Evolutionary conservation across 2,113 vertebrate genomes (phyloP), one percentile per base, ranked within the genome.

Genomic region (Sphaerodactylus townsendi): DNA sequence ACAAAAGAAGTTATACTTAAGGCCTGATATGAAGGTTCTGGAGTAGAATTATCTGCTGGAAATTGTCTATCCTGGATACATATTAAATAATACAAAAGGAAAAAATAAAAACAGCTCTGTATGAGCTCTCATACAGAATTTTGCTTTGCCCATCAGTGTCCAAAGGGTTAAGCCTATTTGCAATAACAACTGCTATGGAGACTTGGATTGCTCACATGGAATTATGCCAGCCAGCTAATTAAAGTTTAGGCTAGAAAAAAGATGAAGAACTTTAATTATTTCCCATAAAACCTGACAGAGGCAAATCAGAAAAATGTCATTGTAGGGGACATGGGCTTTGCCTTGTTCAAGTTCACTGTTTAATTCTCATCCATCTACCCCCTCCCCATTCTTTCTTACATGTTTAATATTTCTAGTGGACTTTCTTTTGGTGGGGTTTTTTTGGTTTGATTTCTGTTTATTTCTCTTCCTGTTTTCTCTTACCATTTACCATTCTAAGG

Each of bases 261-360:
- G 70, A 41, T 14, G 28, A 79, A 86, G 39, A 62, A 46, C 25
- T 62, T 88, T 74, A 25, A 23, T 75, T 77, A 69, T 30, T 17
- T 4, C 65, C 82, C 79, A 69, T 64, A 84, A 86, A 79, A 90
- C 15, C 86, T 86, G 7, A 82, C 85, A 5, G 6, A 89, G 78
- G 85, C 68, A 74, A 90, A 71, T 84, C 50, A 83, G 82, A 86
- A 85, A 81, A 84, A 88, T 66, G 68, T 48, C 5, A 75, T 77
- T 35, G 10, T 73, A 62, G 89, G 69, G 13, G 56, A 76, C 46
- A 14, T 39, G 70, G 72, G 41, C 23, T 77, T 85, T 80, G 56
- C 44, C 66, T 92, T 83, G 59, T 53, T 33, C 90, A 79, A 78
- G 21, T 69, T 50, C 50, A 66, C 56, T 75, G 62, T n/a, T 83